A percentile compares a stretch with the other conserved stretches of the same genome.
Conservation (phyloP, 2,797 vertebrate genomes). For the Sciurus vulgaris region DNA sequence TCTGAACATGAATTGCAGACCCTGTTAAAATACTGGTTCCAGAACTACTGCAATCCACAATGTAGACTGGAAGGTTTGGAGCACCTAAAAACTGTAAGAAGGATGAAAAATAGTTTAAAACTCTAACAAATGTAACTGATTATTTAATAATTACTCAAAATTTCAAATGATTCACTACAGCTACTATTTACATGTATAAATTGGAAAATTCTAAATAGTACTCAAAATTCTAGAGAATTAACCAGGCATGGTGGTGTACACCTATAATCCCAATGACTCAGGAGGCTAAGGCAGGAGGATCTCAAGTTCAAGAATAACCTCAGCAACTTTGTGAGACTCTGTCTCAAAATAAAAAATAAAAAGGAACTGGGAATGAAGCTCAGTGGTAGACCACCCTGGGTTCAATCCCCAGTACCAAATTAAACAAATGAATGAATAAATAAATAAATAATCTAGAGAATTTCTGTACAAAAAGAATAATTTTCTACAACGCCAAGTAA, state of each 20-base stretch:
- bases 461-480: constrained; percentile 44
- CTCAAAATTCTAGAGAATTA: constrained; percentile 5
- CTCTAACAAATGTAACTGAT: background rate
- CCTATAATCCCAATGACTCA: too few species aligned
- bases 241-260: too few species aligned
- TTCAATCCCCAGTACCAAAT: too few species aligned
- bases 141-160: constrained; percentile 16
- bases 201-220: constrained; percentile 24
- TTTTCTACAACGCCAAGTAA: constrained; percentile 44
- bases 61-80: constrained; percentile 87
- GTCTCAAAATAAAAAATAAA: too few species aligned
- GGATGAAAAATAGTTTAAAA: constrained; percentile 46
- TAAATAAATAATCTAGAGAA: background rate
- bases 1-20: constrained; percentile 90
- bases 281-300: too few species aligned
- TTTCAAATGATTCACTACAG: constrained; percentile 43
- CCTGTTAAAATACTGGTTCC: constrained; percentile 92
- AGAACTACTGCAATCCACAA: constrained; percentile 92
- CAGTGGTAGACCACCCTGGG: too few species aligned
- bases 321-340: too few species aligned
- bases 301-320: too few species aligned
- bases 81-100: constrained; percentile 90
- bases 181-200: constrained; percentile 22
- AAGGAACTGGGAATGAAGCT: too few species aligned
- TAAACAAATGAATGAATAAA: too few species aligned